Conservation (phyloP, 2,113 vertebrate species). For the Muscicapa adusta region DNA sequence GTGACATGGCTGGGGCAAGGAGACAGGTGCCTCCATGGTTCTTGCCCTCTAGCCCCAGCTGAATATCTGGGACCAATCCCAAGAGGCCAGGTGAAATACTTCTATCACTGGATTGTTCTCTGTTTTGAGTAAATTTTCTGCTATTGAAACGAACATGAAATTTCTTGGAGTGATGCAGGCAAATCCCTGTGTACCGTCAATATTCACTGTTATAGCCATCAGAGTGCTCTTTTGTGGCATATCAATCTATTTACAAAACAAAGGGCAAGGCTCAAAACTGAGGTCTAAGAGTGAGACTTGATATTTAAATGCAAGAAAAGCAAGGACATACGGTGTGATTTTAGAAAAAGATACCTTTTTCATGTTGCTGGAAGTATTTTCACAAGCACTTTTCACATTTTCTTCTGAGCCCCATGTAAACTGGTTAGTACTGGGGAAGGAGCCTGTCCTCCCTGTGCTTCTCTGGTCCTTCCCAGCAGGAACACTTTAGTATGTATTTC, state of each 20-base stretch:
- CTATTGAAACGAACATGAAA: background rate
- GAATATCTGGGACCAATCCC: background rate
- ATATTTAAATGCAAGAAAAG: background rate
- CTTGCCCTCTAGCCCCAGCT: background rate
- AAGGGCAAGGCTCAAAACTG: background rate
- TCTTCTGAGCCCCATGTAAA: background rate
- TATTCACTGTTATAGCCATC: background rate
- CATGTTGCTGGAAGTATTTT: background rate
- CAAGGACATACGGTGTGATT: background rate
- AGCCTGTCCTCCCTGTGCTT: background rate
- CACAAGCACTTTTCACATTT: background rate
- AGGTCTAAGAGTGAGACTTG: background rate
- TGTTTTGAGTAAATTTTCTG: background rate
- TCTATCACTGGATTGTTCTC: background rate
- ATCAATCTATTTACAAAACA: background rate
- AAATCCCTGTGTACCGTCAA: background rate
- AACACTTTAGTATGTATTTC: fast-evolving
- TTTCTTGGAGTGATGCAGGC: background rate
- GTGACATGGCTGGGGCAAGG: background rate
- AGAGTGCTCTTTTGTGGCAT: background rate
- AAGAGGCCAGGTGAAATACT: background rate
- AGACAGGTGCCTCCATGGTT: background rate
- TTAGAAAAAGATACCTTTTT: background rate
- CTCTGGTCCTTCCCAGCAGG: background rate
- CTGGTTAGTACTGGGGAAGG: background rate